Base-by-base conservation (phyloP, 2,888 invertebrate species). In the Zygogramma bicolorata region DNA sequence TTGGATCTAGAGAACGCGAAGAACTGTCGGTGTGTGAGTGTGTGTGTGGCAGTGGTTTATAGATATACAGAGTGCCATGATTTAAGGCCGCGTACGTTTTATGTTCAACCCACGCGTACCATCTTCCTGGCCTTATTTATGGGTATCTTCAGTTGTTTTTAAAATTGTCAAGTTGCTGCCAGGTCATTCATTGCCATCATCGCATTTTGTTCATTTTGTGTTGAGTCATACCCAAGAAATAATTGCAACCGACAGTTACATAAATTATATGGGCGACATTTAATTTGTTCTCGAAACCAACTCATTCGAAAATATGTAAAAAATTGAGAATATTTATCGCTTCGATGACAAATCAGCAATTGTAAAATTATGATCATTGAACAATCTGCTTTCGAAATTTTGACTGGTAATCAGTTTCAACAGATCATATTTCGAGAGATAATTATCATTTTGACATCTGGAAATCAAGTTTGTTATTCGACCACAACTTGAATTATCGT, bases 1-100 rank as follows among this genome's bases (percentile, higher is more conserved):
- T 63, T 60, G 62, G 59, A 40, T 34, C 59, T 22, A 62, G 73
- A 73, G 74, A 76, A 76, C 70, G 73, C 76, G 70, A 63, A 65
- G 70, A 71, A 38, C 57, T 71, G 79, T 78, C 81, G 53, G 53
- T 53, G 27, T 46, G 63, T 29, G 63, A 15, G 61, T 60, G 61
- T 83, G 84, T 85, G 86, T 85, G 86, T 86, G 86, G 85, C 83
- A 84, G 84, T 85, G 84, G 83, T 86, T 86, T 86, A 86, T 85
- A 85, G 83, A 81, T 83, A 81, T 83, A 79, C 80, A 82, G 84
- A 81, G 84, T 84, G 82, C 84, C 85, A 85, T 86, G 86, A 86
- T 86, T 86, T 86, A 86, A 84, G 80, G 82, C 85, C 83, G 83
- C 85, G 82, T 85, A 83, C 84, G 82, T 85, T 85, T 84, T 85